phyloP scores from a whole-genome alignment of 2,888 invertebrate genomes.

The Syrphus vitripennis region DNA sequence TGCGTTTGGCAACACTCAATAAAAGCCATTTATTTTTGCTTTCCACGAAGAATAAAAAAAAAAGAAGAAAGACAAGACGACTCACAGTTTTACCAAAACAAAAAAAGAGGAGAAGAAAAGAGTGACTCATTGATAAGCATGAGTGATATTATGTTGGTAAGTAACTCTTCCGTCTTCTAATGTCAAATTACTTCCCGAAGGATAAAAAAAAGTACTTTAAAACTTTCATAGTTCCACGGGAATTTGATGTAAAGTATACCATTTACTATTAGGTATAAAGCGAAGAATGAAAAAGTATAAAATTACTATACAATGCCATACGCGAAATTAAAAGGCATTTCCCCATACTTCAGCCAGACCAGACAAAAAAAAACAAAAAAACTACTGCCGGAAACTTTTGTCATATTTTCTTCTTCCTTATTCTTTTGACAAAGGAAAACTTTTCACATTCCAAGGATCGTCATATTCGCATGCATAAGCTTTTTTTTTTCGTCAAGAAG shows the following conservation, averaged over 20 bases:
- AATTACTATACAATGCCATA: conserved; percentile 32
- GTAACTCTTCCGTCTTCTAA: not conserved
- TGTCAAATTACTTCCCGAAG: not conserved
- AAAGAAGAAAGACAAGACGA: not conserved
- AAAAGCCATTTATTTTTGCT: not conserved
- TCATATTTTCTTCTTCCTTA: not conserved
- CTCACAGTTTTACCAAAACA: not conserved
- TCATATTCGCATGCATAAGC: conserved; percentile 40
- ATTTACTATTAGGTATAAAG: not conserved
- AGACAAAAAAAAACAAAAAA: not conserved
- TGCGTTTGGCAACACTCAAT: conserved; percentile 28
- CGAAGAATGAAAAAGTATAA: not conserved
- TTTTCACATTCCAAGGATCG: conserved; percentile 40
- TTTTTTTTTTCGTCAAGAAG: not conserved
- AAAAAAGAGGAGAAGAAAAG: not conserved
- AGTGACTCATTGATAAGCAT: conserved; percentile 41
- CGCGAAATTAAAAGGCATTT: conserved; percentile 47
- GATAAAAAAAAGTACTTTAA: not conserved
- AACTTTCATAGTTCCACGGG: not conserved
- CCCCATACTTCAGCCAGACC: not conserved
- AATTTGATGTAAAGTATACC: not conserved
- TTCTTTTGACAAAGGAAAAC: not conserved
- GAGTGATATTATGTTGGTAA: not conserved
- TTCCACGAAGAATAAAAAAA: not conserved
- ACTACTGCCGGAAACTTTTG: not conserved